These are phyloP conservation scores for Aplysia californica DNA, from an alignment of 1,140 invertebrate species.

Conservation along the genomic window DNA sequence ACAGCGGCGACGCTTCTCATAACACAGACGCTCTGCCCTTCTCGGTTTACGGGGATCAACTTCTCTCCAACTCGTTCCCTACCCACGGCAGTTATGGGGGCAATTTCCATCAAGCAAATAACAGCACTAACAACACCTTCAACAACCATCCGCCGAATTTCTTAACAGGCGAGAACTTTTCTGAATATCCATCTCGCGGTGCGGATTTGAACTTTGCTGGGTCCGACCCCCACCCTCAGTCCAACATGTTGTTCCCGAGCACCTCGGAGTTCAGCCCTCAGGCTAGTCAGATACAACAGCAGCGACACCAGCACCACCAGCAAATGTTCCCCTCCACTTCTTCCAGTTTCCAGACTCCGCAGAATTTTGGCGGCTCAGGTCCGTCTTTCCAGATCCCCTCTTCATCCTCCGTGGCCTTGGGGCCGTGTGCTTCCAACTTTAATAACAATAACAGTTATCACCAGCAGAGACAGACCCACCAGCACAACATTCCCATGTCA, in stretches of 20 bases:
- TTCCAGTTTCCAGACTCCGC: too few relatives aligned
- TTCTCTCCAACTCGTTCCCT: conserved; percentile 3
- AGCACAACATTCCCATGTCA: too few relatives aligned
- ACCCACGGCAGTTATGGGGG: neutral
- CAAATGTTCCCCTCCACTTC: too few relatives aligned
- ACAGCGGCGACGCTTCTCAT: too few relatives aligned
- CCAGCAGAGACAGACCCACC: too few relatives aligned
- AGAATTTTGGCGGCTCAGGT: too few relatives aligned
- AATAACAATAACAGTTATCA: too few relatives aligned
- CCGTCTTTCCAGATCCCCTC: too few relatives aligned
- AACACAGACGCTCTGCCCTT: conserved; percentile 1
- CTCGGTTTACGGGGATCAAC: neutral
- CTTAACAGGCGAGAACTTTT: neutral
- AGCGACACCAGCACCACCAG: neutral
- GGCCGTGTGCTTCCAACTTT: too few relatives aligned
- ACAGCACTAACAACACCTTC: neutral
- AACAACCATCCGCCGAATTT: neutral
- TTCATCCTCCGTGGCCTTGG: too few relatives aligned
- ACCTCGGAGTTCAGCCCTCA: neutral
- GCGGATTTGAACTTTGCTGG: neutral
- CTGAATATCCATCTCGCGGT: neutral
- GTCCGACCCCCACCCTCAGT: neutral
- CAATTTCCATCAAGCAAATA: neutral
- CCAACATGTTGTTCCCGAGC: neutral
- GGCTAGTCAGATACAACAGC: conserved; percentile 5